Evolutionary conservation across 2,113 vertebrate genomes (phyloP).

Genomic region (Chaetodon trifascialis): DNA sequence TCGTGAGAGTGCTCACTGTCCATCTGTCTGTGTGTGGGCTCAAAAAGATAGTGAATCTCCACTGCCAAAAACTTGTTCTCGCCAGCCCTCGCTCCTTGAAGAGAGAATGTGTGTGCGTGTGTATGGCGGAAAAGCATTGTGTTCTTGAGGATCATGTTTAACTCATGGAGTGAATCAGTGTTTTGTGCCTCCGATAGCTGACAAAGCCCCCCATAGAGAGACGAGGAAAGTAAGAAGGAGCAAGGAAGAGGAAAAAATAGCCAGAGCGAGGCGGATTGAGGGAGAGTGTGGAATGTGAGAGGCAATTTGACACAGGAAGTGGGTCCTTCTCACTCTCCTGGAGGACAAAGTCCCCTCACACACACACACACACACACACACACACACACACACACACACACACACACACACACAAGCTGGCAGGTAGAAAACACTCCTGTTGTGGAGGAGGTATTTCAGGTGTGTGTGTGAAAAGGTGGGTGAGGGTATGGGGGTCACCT

Average conservation of each 20-base stretch:
- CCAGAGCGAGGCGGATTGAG: slow-evolving; percentile 63
- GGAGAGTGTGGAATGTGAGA: slow-evolving; percentile 82
- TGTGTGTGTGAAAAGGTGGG: slow-evolving; percentile 54
- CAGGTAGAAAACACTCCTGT: slow-evolving; percentile 58
- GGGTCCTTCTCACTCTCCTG: slow-evolving; percentile 69
- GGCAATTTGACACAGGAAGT: slow-evolving; percentile 84
- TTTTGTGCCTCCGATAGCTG: slow-evolving; percentile 78
- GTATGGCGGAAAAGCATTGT: slow-evolving; percentile 51
- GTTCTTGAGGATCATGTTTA: slow-evolving; percentile 79
- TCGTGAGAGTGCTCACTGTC: slow-evolving; percentile 63
- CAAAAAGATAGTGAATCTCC: slow-evolving; percentile 69
- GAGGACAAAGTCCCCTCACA: slow-evolving; percentile 72
- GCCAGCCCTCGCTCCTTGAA: slow-evolving; percentile 59
- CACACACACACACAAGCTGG: slow-evolving; percentile 35
- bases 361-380: slow-evolving; percentile 45
- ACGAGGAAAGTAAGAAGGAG: slow-evolving; percentile 65
- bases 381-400: slow-evolving; percentile 46
- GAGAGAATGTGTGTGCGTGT: slow-evolving; percentile 31
- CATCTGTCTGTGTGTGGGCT: slow-evolving; percentile 79
- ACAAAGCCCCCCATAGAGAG: slow-evolving; percentile 85
- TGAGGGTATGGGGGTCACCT: slow-evolving; percentile 52
- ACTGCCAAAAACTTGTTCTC: slow-evolving; percentile 75
- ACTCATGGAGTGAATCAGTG: slow-evolving; percentile 82
- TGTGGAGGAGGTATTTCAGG: slow-evolving; percentile 66
- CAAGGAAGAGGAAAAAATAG: slow-evolving; percentile 68